Evolutionary conservation across 2,888 invertebrate species (phyloP).

Genomic region (Caenorhabditis japonica): DNA sequence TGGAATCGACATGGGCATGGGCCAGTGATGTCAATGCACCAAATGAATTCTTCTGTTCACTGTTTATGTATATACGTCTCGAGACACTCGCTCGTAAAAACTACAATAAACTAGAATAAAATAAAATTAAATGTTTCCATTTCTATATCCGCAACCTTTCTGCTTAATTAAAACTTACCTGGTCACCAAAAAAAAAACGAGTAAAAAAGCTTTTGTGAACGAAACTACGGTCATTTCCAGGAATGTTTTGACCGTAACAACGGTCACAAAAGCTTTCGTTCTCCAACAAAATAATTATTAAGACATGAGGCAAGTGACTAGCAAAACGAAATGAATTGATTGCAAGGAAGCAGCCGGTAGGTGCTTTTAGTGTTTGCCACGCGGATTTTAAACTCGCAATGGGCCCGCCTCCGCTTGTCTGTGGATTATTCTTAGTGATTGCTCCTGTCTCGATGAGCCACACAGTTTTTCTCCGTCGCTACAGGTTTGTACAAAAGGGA

Average conservation of each 20-base stretch:
- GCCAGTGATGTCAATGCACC: no score
- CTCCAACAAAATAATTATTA: background rate
- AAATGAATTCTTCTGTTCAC: no score
- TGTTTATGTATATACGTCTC: slow-evolving; percentile 3
- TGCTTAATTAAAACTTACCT: slow-evolving; percentile 18
- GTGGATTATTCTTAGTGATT: slow-evolving; percentile 53
- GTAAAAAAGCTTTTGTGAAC: slow-evolving; percentile 55
- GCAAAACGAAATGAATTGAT: slow-evolving; percentile 21
- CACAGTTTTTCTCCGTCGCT: slow-evolving; percentile 24
- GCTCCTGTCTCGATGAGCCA: slow-evolving; percentile 35
- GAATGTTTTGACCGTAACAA: slow-evolving; percentile 52
- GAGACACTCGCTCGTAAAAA: slow-evolving; percentile 29
- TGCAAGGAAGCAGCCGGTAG: slow-evolving; percentile 29
- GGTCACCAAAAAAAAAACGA: background rate
- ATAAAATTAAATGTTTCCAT: no score
- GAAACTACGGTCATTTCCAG: slow-evolving; percentile 55
- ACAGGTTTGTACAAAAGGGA: slow-evolving; percentile 53
- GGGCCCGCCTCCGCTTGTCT: slow-evolving; percentile 41
- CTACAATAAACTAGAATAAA: no score
- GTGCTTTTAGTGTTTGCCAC: slow-evolving; percentile 46
- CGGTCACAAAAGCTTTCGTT: slow-evolving; percentile 54
- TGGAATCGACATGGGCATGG: background rate
- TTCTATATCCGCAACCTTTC: slow-evolving; percentile 31
- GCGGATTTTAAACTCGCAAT: slow-evolving; percentile 41
- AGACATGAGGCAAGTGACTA: background rate